A percentile compares a stretch with the other conserved stretches of the same genome.
These are phyloP conservation scores for Semnornis frantzii DNA, from an alignment of 2,113 vertebrate species.

Conservation along the genomic window DNA sequence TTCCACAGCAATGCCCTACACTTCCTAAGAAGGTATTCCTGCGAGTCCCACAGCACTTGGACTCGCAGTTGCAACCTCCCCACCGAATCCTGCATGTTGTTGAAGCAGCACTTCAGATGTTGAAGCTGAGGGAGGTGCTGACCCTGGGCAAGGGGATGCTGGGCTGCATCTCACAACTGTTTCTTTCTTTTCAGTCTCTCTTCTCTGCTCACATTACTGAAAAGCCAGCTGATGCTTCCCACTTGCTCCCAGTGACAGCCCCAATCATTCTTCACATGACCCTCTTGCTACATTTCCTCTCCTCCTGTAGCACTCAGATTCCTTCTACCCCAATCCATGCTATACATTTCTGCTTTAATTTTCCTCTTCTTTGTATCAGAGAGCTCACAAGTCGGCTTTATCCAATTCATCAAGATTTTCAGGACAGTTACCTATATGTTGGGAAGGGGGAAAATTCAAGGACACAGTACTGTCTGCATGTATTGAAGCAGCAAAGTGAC, in stretches of 20 bases:
- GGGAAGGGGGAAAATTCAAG: not conserved
- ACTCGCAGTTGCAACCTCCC: not conserved
- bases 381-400: not conserved
- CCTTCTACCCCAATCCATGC: not conserved
- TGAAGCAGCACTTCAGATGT: not conserved
- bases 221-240: not conserved
- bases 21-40: not conserved
- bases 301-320: not conserved
- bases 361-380: not conserved
- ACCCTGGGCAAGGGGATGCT: not conserved
- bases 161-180: not conserved
- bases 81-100: not conserved
- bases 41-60: not conserved
- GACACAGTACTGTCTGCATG: not conserved
- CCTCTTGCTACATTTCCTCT: not conserved
- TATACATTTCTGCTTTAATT: not conserved
- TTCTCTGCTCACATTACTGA: not conserved
- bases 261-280: fast-evolving
- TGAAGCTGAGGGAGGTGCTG: not conserved
- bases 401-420: not conserved
- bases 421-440: not conserved
- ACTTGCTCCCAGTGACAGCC: not conserved
- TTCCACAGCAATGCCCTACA: not conserved
- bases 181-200: not conserved
- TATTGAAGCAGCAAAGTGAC: not conserved